Base-by-base conservation (phyloP, 2,888 invertebrate genomes). In the Drosophila peninsularis region DNA sequence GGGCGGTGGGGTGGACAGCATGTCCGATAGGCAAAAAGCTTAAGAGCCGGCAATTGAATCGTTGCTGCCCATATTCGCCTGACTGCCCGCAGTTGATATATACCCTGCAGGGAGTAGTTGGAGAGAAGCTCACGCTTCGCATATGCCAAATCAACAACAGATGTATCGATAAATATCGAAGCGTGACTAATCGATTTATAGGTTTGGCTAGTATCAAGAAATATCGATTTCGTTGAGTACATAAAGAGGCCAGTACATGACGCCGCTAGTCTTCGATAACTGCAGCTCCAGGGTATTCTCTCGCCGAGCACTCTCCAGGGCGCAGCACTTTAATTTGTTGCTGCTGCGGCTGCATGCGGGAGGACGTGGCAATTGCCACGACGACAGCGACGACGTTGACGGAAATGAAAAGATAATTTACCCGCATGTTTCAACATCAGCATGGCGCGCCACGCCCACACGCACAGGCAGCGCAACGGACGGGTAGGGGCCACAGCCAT, bases 361-460 rank as follows among this genome's bases (percentile, higher is more conserved):
- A 37, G 69, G 63, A 74, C 49, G 57, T 74, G 80, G 71, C 74
- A 69, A 70, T 79, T 79, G 73, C 55, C 55, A 64, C 62, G 69
- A 71, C 67, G 56, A 67, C 70, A 65, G 55, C 71, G 58, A 49
- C 55, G 65, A 60, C 61, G 49, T 68, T 65, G 75, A 71, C 62
- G 71, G 75, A 86, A 88, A 82, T 86, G 85, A 85, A 88, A 85
- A 85, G 88, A 88, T 86, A 86, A 86, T 86, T 86, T 85, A 86
- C 88, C 86, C 86, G 83, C 85, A 88, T 86, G 82, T 80, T 71
- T 70, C 68, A 68, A 56, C 78, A 72, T 71, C 79, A 77, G 62
- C 70, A 27, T 37, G 36, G 55, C 49, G 44, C 54, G 67, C 55
- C 65, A 68, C 67, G 66, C 75, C 66, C 77, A 50, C 55, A 32